Percentiles rank a stretch among this genome's conserved stretches.
Conservation (phyloP, 2,888 invertebrate species). For the Cheilosia impressa region DNA sequence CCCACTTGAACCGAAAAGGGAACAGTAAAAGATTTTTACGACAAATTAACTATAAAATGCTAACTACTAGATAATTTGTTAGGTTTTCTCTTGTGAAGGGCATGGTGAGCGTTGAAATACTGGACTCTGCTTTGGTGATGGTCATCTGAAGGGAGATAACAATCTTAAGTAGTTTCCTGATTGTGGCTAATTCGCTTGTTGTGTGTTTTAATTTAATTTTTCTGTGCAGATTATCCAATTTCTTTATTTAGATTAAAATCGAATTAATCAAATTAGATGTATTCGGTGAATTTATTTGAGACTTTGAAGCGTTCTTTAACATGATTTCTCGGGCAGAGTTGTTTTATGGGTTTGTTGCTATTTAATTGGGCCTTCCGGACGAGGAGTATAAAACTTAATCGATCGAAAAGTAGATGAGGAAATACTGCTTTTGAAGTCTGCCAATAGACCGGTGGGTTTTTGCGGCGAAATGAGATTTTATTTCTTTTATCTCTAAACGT, state of each 20-base stretch:
- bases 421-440: neutral
- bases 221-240: constrained; percentile 34
- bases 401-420: too few relatives aligned
- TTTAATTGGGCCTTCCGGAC: constrained; percentile 48
- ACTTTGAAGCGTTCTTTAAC: constrained; percentile 13
- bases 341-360: constrained; percentile 3
- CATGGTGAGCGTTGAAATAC: neutral
- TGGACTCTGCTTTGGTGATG: constrained; percentile 12
- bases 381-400: too few relatives aligned
- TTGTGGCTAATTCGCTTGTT: constrained; percentile 24
- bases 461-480: neutral
- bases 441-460: neutral
- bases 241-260: constrained; percentile 23
- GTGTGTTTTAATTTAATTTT: neutral
- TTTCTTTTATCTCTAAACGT: neutral
- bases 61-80: constrained; percentile 39
- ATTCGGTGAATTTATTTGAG: neutral
- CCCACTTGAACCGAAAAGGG: constrained; percentile 25
- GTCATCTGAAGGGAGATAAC: constrained; percentile 3
- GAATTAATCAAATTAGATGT: constrained; percentile 30
- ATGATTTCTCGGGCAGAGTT: constrained; percentile 11
- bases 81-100: neutral
- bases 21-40: constrained; percentile 44
- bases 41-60: constrained; percentile 55
- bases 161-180: constrained; percentile 47